Evolutionary conservation across 2,888 invertebrate genomes (phyloP).

Genomic region (Allolobophora icterica): DNA sequence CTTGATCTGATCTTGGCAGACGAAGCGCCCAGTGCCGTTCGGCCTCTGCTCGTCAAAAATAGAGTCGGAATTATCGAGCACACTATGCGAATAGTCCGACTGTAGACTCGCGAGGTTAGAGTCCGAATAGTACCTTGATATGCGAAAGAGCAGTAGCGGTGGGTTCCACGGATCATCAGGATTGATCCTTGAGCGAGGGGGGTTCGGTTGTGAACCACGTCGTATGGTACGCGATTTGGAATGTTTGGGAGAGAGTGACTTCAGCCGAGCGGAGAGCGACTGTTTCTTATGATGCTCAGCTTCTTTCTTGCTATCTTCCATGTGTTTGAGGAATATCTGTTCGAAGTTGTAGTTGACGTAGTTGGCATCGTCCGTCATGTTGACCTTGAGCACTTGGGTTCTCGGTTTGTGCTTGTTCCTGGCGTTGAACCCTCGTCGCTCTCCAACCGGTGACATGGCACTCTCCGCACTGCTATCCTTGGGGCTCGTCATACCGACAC

Average conservation of each 20-base stretch:
- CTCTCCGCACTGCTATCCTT: background rate
- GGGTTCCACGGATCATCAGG: background rate
- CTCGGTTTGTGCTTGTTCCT: background rate
- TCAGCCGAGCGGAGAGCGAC: background rate
- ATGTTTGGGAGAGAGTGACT: background rate
- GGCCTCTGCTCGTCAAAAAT: background rate
- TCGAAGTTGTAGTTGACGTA: conserved; percentile 14
- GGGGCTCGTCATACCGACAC: conserved; percentile 29
- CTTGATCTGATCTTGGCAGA: background rate
- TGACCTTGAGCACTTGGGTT: background rate
- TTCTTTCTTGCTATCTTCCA: background rate
- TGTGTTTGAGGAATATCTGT: background rate
- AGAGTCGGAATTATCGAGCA: background rate
- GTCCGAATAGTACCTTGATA: background rate
- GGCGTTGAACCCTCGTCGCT: background rate
- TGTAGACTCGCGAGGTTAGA: background rate
- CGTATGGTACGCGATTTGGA: background rate
- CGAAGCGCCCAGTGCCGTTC: background rate
- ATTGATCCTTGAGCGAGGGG: background rate
- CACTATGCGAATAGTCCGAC: background rate
- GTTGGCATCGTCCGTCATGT: background rate
- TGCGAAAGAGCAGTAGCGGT: background rate
- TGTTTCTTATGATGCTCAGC: background rate
- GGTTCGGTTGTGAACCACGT: background rate
- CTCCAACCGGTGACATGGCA: background rate